Base-by-base conservation (phyloP, 2,113 vertebrate species). In the Canis aureus region DNA sequence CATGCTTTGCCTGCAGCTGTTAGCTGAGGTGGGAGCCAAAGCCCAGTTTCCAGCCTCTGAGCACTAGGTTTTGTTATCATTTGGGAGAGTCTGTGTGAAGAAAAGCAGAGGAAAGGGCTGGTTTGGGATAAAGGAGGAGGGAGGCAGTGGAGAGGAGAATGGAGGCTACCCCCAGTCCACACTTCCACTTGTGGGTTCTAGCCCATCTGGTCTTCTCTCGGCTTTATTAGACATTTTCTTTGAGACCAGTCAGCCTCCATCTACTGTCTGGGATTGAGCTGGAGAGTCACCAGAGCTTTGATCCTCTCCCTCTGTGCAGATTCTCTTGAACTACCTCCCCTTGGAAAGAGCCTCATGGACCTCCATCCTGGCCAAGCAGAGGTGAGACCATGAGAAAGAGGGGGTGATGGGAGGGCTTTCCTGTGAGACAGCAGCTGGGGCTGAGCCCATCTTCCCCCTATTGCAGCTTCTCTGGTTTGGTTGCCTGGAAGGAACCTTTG, bases 251-350 rank as follows among this genome's bases (percentile, higher is more conserved):
- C 64, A 35, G 43, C 69, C 49, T 80, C 86, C 2, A 0, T 22
- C 69, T 89, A 0, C 35, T 12, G 27, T 25, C 60, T 2, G 0
- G 29, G 76, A 32, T 15, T 22, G 67, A 89, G 64, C 53, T 25
- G 0, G 86, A 5, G 38, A 10, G 57, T 78, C 0, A 3, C 87
- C 80, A 80, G 94, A 88, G 78, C 88, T 69, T 38, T 43, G 79
- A n/a, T 53, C 53, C 86, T 51, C 90, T 95, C 95, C 35, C 89
- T 95, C 71, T 97, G 43, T 95, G 23, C 98, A 99, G 99, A 99
- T 99, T 96, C 99, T 99, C 90, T 98, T 99, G 38, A 99, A 99
- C 98, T 99, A 99, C 98, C 99, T 99, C 89, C 99, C 99, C 66
- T 96, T 98, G 83, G 99, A 99, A 95, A 99, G 99, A 98, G 98